These are phyloP conservation scores for Teleogryllus oceanicus DNA, from an alignment of 2,888 invertebrate genomes.

Conservation along the genomic window DNA sequence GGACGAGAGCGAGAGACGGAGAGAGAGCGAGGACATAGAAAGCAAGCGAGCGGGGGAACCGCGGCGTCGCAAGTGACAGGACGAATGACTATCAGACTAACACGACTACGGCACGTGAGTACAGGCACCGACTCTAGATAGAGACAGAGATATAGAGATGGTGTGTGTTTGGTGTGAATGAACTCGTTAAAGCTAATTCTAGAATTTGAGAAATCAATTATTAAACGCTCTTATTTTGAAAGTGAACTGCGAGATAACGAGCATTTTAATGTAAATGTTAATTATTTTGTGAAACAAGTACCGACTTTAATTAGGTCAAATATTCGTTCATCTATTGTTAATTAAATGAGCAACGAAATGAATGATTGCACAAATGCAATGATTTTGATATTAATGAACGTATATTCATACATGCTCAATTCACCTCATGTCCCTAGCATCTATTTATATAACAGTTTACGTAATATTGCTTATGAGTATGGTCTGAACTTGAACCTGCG, in stretches of 20 bases:
- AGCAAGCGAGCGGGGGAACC: not conserved
- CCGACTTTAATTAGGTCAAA: too few species aligned
- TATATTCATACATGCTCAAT: not conserved
- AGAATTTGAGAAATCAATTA: not conserved
- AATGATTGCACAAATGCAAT: too few species aligned
- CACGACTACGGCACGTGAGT: not conserved
- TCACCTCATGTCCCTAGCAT: not conserved
- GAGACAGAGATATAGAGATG: not conserved
- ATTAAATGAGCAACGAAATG: too few species aligned
- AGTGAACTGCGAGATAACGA: conserved; percentile 9
- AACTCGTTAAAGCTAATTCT: not conserved
- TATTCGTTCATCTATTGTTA: too few species aligned
- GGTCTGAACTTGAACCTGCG: not conserved
- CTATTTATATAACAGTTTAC: not conserved
- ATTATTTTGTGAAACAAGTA: not conserved
- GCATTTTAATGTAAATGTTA: not conserved
- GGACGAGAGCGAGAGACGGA: not conserved
- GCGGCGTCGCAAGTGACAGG: not conserved
- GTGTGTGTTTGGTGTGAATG: not conserved
- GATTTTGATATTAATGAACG: too few species aligned
- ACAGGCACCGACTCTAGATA: not conserved
- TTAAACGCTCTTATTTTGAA: not conserved
- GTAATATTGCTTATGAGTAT: conserved; percentile 7
- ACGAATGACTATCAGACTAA: not conserved
- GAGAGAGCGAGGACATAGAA: not conserved